A percentile compares a stretch with the other conserved stretches of the same genome.
Evolutionary conservation across 2,113 vertebrate species (phyloP).

Genomic region (Muntiacus reevesi): DNA sequence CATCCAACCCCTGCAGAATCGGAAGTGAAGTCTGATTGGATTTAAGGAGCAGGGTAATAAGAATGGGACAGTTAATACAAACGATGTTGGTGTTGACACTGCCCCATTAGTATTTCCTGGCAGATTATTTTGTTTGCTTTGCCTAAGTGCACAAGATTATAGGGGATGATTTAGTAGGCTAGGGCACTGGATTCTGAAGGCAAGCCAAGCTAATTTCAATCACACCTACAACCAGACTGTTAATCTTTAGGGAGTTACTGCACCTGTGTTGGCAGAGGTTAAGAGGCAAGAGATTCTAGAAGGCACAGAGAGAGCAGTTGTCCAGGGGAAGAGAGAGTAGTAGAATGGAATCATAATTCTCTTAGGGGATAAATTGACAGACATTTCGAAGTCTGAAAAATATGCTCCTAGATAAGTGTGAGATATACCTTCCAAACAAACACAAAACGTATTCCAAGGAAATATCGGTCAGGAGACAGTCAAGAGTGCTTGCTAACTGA

Average conservation of each 20-base stretch:
- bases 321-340: conserved; percentile 31
- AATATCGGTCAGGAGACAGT: not conserved
- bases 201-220: conserved; percentile 72
- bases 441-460: not conserved
- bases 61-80: conserved; percentile 76
- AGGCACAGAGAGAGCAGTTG: conserved; percentile 53
- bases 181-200: conserved; percentile 62
- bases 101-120: conserved; percentile 72
- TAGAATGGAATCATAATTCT: conserved; percentile 50
- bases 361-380: conserved; percentile 68
- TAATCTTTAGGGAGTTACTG: conserved; percentile 78
- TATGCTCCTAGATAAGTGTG: not conserved
- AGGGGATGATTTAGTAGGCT: conserved; percentile 71
- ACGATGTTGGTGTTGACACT: conserved; percentile 72
- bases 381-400: conserved; percentile 52
- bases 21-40: conserved; percentile 60
- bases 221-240: conserved; percentile 77
- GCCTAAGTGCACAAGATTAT: conserved; percentile 73
- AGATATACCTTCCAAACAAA: not conserved
- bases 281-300: conserved; percentile 59
- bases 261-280: conserved; percentile 76
- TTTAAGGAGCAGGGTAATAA: conserved; percentile 74
- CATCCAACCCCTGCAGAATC: conserved; percentile 65
- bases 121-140: conserved; percentile 81
- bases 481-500: not conserved